These are phyloP conservation scores for Sarcophaga bullata DNA, from an alignment of 1,140 invertebrate genomes.

Conservation along the genomic window DNA sequence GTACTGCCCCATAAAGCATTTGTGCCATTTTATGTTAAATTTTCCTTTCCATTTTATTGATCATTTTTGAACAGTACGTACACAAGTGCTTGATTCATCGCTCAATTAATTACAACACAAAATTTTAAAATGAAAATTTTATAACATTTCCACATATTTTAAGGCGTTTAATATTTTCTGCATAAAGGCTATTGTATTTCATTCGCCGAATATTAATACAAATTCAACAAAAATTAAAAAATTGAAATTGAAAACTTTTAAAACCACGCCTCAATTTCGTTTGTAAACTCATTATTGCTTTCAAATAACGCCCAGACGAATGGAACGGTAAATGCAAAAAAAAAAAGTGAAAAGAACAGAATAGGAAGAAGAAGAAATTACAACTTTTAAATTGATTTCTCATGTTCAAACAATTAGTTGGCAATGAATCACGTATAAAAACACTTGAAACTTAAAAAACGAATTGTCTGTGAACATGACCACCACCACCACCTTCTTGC, in stretches of 20 bases:
- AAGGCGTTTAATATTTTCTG: too few species aligned
- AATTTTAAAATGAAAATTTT: too few species aligned
- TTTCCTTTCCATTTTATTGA: too few species aligned
- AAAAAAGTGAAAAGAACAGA: neutral
- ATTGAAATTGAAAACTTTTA: neutral
- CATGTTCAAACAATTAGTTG: conserved; percentile 42
- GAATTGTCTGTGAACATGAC: conserved; percentile 8
- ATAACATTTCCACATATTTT: too few species aligned
- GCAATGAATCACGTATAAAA: conserved; percentile 42
- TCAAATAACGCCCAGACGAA: conserved; percentile 19
- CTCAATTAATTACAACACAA: too few species aligned
- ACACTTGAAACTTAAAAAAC: neutral
- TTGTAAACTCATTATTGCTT: neutral
- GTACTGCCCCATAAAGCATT: too few species aligned
- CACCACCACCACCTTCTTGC: neutral
- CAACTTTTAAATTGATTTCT: conserved; percentile 43
- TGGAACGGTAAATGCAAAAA: conserved; percentile 16
- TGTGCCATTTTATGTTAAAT: too few species aligned
- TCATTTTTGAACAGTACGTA: too few species aligned
- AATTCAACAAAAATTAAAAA: neutral
- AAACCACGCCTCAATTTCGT: neutral
- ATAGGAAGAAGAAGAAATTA: neutral
- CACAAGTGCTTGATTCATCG: too few species aligned
- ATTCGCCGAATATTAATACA: too few species aligned
- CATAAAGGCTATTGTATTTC: too few species aligned